Evolutionary conservation across 2,797 vertebrate species (phyloP).

Genomic region (Gymnopithys bicolor): DNA sequence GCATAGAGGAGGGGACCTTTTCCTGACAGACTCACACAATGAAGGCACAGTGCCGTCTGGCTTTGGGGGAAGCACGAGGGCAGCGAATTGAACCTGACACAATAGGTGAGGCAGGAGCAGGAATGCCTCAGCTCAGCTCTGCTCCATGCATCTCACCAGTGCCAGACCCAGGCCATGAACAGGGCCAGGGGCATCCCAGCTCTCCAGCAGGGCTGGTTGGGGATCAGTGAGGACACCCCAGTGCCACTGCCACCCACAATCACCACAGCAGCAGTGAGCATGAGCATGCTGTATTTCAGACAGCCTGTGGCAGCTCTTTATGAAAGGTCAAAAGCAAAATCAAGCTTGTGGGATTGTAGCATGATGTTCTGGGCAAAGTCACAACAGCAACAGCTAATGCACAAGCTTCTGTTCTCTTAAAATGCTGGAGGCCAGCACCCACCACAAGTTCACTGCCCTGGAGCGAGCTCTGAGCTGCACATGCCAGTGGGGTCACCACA

Average conservation of each 20-base stretch:
- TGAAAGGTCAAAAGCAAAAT: not conserved
- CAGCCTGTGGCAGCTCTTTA: not conserved
- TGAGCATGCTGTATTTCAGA: not conserved
- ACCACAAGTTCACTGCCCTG: accelerated
- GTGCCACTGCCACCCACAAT: not conserved
- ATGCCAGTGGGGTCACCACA: accelerated
- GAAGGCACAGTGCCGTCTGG: not conserved
- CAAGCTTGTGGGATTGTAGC: not conserved
- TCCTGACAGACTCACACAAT: not conserved
- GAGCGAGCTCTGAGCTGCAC: not conserved
- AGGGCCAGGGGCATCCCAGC: not conserved
- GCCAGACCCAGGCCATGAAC: not conserved
- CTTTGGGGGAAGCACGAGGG: not conserved
- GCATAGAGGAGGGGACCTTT: not conserved
- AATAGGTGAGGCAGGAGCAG: not conserved
- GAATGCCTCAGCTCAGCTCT: not conserved
- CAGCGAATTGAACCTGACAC: accelerated
- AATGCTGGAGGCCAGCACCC: accelerated
- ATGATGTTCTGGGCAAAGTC: not conserved
- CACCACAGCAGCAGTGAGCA: not conserved
- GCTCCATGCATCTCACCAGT: not conserved
- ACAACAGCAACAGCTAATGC: not conserved
- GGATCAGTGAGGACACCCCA: not conserved
- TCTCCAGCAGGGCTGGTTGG: not conserved
- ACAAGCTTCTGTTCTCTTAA: not conserved